Evolutionary conservation across 2,113 vertebrate genomes (phyloP).

Genomic region (Podiceps cristatus): DNA sequence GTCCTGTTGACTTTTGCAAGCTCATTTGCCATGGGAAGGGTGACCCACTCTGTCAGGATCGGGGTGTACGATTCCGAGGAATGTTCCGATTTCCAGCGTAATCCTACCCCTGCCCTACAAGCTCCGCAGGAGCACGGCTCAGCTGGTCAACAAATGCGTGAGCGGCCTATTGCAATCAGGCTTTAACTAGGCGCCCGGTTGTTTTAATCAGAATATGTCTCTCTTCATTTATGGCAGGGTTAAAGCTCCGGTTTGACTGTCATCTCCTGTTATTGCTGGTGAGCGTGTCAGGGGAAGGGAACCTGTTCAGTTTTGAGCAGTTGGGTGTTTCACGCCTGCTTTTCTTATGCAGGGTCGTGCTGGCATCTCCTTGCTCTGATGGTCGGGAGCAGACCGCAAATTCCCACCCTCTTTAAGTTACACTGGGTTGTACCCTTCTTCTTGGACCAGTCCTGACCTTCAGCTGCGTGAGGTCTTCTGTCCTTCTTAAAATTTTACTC

Average conservation of each 20-base stretch:
- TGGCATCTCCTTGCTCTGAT: not conserved
- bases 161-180: not conserved
- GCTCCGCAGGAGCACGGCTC: not conserved
- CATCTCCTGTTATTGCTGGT: not conserved
- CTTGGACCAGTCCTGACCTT: not conserved
- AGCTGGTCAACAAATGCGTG: not conserved
- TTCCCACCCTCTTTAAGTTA: not conserved
- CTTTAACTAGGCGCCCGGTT: not conserved
- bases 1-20: not conserved
- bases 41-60: not conserved
- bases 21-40: not conserved
- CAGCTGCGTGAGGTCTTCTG: not conserved
- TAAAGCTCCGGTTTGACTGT: not conserved
- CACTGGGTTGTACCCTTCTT: not conserved
- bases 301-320: not conserved
- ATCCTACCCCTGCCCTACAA: not conserved
- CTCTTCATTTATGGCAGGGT: not conserved
- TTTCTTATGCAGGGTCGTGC: not conserved
- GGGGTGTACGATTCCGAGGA: not conserved
- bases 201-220: not conserved
- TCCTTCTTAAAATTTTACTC: not conserved
- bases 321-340: not conserved
- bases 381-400: not conserved
- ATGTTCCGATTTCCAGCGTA: not conserved
- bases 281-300: fast-evolving